Base-by-base conservation (phyloP, 2,888 invertebrate species). In the Cryptus viduatorius region DNA sequence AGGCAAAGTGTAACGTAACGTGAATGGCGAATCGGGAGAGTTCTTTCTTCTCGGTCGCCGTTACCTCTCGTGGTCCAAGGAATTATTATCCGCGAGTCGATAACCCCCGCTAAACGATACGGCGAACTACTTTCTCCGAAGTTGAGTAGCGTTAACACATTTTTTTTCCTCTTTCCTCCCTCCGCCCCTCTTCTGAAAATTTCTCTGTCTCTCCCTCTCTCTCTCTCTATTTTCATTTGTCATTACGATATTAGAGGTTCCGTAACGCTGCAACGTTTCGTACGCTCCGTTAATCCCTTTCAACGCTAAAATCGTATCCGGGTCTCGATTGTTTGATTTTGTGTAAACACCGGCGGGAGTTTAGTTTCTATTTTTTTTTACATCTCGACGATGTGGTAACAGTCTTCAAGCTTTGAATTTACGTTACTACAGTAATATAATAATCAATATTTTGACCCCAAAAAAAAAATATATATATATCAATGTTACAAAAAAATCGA, bases 41-140 rank as follows among this genome's bases (percentile, higher is more conserved):
- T 37, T 37, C 37, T 50, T 67, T 42, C 29, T 77, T 44, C 56
- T 75, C 56, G n/a, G 14, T 19, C 61, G n/a, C 79, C 79, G 4
- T 37, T 79, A 79, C 80, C 77, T 56, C 37, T 37, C 37, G 59
- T 65, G 48, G 67, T 44, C 72, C 53, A 53, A 42, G 53, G 24
- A 79, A 80, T 80, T 50, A 83, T 80, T 83, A 42, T 72, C 19
- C 67, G 19, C 59, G 59, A 29, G 67, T 59, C 71, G 76, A 80
- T 77, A 61, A 73, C 44, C 24, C 31, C 59, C 59, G 72, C 73
- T 72, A 72, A 73, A 77, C 65, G 73, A 75, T 65, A 56, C 71
- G 44, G 72, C 50, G 71, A 65, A 71, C 81, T 56, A 78, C 84
- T 84, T 84, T 84, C 84, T 78, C 84, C 64, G n/a, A 59, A 48